These are phyloP conservation scores for Eupsittula cactorum DNA, from an alignment of 2,113 vertebrate genomes.

Conservation along the genomic window DNA sequence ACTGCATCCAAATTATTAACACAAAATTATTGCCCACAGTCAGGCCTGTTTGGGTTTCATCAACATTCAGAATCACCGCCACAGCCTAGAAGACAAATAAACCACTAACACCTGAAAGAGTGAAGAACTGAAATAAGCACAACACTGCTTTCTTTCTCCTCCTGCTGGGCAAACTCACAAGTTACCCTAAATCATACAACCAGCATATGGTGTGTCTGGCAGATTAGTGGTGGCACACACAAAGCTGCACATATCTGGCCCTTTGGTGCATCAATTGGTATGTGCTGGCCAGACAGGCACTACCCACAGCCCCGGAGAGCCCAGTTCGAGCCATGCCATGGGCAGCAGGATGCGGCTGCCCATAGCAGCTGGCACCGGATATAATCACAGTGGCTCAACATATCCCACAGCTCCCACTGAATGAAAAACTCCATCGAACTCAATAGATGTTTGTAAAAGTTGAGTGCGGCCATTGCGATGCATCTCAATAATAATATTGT, in stretches of 20 bases:
- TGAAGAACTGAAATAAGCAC: not conserved
- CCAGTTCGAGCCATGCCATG: not conserved
- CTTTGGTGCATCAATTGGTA: not conserved
- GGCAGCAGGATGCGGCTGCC: not conserved
- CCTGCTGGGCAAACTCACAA: constrained; percentile 9
- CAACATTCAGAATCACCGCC: not conserved
- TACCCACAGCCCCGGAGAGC: constrained; percentile 20
- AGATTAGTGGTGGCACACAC: not conserved
- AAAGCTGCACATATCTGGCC: constrained; percentile 4
- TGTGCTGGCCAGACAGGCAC: not conserved
- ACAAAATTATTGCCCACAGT: not conserved
- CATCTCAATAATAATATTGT: not conserved
- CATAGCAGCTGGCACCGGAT: constrained; percentile 18
- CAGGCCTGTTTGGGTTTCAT: constrained; percentile 30
- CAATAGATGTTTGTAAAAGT: not conserved
- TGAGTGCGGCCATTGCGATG: not conserved
- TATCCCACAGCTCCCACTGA: not conserved
- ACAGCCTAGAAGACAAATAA: constrained; percentile 54
- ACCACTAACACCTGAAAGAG: constrained; percentile 36
- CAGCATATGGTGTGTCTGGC: constrained; percentile 23
- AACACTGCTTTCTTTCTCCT: constrained; percentile 28
- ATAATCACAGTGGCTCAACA: not conserved
- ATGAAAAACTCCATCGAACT: not conserved
- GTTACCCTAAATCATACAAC: not conserved
- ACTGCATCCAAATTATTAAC: not conserved